These are phyloP conservation scores for Wiebesia pumilae DNA, from an alignment of 1,140 invertebrate species.

Conservation along the genomic window DNA sequence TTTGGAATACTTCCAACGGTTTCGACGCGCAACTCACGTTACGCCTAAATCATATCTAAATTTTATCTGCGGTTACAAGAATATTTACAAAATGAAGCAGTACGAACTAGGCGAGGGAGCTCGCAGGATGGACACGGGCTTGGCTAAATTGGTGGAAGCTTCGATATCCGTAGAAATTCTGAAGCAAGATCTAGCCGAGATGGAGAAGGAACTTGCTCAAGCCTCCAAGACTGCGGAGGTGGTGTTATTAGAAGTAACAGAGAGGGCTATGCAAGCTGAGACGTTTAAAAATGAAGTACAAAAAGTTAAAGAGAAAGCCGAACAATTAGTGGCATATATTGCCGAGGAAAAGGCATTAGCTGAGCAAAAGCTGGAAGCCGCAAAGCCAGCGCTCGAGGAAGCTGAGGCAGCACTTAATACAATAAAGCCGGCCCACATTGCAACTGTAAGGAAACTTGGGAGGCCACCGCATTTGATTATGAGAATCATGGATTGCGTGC, in stretches of 20 bases:
- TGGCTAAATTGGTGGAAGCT: slow-evolving; percentile 95
- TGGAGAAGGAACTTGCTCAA: slow-evolving; percentile 93
- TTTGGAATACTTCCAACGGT: slow-evolving; percentile 93
- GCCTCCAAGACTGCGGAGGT: slow-evolving; percentile 93
- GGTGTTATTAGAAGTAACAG: slow-evolving; percentile 90
- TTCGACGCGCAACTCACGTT: slow-evolving; percentile 94
- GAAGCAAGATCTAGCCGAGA: slow-evolving; percentile 93
- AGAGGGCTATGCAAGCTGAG: slow-evolving; percentile 94
- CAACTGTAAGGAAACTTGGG: slow-evolving; percentile 94
- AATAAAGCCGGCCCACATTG: slow-evolving; percentile 97
- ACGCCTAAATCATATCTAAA: slow-evolving; percentile 98
- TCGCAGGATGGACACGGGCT: slow-evolving; percentile 93
- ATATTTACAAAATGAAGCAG: slow-evolving; percentile 91
- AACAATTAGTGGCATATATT: slow-evolving; percentile 91
- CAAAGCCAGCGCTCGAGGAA: slow-evolving; percentile 93
- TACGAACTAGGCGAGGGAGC: slow-evolving; percentile 92
- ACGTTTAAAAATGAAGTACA: slow-evolving; percentile 96
- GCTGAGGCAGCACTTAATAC: slow-evolving; percentile 96
- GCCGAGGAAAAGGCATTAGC: slow-evolving; percentile 93
- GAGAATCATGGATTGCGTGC: slow-evolving; percentile 97
- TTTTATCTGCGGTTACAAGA: slow-evolving; percentile 96
- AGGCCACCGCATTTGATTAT: slow-evolving; percentile 97
- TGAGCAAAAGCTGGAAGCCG: slow-evolving; percentile 92
- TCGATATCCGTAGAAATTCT: slow-evolving; percentile 92
- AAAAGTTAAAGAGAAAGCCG: slow-evolving; percentile 96